Evolutionary conservation across 2,888 invertebrate genomes (phyloP), one percentile per base, ranked within the genome.

Genomic region (Dicyrtomina minuta): DNA sequence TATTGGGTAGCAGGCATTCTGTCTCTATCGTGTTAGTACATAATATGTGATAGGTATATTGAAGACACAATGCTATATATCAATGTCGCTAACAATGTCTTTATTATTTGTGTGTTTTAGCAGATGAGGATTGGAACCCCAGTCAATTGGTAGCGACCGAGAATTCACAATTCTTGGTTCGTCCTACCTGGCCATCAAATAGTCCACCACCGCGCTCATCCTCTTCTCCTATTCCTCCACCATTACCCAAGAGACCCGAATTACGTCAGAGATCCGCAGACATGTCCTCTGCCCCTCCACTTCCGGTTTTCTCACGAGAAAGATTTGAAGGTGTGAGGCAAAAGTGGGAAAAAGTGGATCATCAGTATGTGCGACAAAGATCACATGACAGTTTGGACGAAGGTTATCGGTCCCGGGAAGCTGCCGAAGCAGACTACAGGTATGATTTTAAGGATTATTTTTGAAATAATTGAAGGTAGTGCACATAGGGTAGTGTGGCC

Each of bases 111-210:
- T 33, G 33, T 33, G 33, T 33, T 33, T 68, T 87, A 87, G 10
- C 86, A 90, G 90, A 90, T 83, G 90, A 90, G 79, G 90, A 90
- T 80, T 90, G 90, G 90, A 88, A 86, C 58, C 76, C 76, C 41
- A 77, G 74, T 72, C 77, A 76, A 26, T 68, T 77, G 44, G 72
- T 76, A 46, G 79, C 77, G 22, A 77, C 86, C 12, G 84, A 85
- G 71, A 83, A 83, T 41, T 81, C 84, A 1, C 79, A 84, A 60
- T 88, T 88, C 80, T 83, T 88, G 81, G 87, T 88, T 20, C 79
- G 80, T 69, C 79, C 80, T 41, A 75, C 73, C 10, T 79, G 79
- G 79, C 75, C 77, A 26, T 59, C 70, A 12, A 71, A 66, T 86
- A 77, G 85, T 85, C 71, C 83, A 84, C 27, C 84, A 84, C 1